Evolutionary conservation across 2,888 invertebrate genomes (phyloP).

Genomic region (Cyaniris semiargus): DNA sequence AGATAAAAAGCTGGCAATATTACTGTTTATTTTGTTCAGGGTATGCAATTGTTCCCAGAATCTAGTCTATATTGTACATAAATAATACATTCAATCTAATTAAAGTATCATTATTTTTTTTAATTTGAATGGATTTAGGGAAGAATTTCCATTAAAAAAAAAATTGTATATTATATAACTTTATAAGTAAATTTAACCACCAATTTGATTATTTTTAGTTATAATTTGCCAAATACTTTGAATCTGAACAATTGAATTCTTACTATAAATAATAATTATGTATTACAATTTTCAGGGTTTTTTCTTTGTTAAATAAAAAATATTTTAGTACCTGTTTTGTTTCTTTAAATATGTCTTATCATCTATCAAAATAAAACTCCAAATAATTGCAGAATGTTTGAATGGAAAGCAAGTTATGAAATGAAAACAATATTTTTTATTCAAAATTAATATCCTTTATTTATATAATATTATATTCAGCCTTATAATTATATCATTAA

Average conservation of each 20-base stretch:
- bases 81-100: no score
- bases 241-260: no score
- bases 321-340: background rate
- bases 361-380: background rate
- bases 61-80: background rate
- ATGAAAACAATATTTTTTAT: conserved; percentile 36
- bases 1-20: no score
- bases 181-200: no score
- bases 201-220: background rate
- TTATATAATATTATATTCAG: conserved; percentile 45
- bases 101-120: no score
- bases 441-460: conserved; percentile 47
- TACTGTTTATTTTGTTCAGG: no score
- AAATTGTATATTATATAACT: no score
- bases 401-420: background rate
- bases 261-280: background rate
- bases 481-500: conserved; percentile 52
- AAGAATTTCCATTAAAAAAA: no score
- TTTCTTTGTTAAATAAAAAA: background rate
- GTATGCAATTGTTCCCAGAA: background rate
- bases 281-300: background rate
- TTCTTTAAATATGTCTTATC: background rate
- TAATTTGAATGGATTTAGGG: no score
- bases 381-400: background rate
- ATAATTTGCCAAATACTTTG: background rate